phyloP scores from a whole-genome alignment of 2,888 invertebrate species.

The Leptinotarsa peninsularis region DNA sequence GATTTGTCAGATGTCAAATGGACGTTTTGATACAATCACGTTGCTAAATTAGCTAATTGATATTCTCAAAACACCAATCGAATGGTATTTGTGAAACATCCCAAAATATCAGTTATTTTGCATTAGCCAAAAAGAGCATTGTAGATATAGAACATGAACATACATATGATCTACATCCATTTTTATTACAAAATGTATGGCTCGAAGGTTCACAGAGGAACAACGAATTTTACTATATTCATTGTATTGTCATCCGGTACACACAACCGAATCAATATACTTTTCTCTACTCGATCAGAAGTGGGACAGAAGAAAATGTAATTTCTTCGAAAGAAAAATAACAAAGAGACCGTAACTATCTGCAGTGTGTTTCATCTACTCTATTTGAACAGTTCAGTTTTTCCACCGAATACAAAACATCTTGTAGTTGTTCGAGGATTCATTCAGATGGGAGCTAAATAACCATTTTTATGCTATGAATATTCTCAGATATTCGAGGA shows the following conservation, averaged over 20 bases:
- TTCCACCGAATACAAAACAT: constrained; percentile 12
- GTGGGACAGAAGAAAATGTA: constrained; percentile 17
- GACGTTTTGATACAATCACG: too few relatives aligned
- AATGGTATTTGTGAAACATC: too few relatives aligned
- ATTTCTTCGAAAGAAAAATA: constrained; percentile 16
- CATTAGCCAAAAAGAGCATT: too few relatives aligned
- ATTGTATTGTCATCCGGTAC: not conserved
- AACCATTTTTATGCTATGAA: constrained; percentile 12
- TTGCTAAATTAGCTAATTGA: too few relatives aligned
- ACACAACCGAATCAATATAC: constrained; percentile 16
- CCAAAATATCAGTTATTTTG: too few relatives aligned
- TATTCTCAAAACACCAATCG: too few relatives aligned
- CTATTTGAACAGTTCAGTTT: constrained; percentile 18
- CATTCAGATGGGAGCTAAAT: constrained; percentile 13
- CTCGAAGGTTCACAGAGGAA: too few relatives aligned
- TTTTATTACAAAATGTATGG: too few relatives aligned
- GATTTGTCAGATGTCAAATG: too few relatives aligned
- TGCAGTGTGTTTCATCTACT: constrained; percentile 11
- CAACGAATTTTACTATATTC: too few relatives aligned
- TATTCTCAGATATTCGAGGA: constrained; percentile 7
- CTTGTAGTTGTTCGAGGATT: constrained; percentile 1
- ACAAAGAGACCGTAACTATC: constrained; percentile 7
- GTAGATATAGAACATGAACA: too few relatives aligned
- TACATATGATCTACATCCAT: too few relatives aligned
- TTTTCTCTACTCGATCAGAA: constrained; percentile 4